Conservation (phyloP, 2,888 invertebrate genomes). For the Machimus rusticus region DNA sequence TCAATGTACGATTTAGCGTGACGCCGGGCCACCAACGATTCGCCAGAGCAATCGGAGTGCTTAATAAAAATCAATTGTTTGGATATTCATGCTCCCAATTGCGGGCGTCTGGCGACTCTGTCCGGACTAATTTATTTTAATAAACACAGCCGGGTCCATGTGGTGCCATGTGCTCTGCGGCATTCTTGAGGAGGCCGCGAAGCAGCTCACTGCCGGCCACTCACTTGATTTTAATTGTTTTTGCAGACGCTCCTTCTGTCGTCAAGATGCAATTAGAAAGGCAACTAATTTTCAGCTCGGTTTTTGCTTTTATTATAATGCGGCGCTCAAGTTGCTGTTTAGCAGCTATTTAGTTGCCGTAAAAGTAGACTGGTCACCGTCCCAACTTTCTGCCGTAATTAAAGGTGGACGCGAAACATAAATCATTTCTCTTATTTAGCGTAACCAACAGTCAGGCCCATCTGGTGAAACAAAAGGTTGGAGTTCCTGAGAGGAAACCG, state of each 20-base stretch:
- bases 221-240: background rate
- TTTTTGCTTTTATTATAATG: background rate
- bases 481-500: background rate
- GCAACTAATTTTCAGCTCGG: background rate
- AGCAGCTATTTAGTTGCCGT: background rate
- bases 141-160: background rate
- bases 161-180: background rate
- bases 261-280: background rate
- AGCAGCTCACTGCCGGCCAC: background rate
- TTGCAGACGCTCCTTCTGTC: background rate
- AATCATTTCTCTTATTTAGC: background rate
- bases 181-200: background rate
- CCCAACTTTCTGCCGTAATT: background rate
- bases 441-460: background rate
- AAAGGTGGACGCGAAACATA: background rate
- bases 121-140: background rate
- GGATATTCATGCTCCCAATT: background rate
- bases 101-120: background rate
- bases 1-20: background rate
- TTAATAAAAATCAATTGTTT: conserved; percentile 24
- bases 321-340: background rate
- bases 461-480: background rate
- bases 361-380: background rate
- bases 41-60: background rate
- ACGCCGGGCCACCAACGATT: conserved; percentile 1